Conservation (phyloP, 2,888 invertebrate genomes). For the Yponomeuta evonymella region DNA sequence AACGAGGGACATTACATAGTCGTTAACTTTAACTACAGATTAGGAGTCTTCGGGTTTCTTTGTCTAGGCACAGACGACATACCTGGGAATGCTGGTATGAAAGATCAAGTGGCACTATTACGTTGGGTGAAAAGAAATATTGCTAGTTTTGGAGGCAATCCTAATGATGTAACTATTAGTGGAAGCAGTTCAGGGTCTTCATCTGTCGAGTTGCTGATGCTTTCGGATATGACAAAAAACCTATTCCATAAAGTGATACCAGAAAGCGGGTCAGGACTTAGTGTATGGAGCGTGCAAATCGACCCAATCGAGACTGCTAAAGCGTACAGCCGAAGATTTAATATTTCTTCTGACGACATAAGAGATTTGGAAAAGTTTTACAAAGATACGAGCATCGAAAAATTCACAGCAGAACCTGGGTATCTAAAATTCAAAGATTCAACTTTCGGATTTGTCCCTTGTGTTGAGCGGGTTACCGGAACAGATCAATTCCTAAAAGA, state of each 20-base stretch:
- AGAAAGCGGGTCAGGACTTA: constrained; percentile 40
- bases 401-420: neutral
- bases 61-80: constrained; percentile 37
- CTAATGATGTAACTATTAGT: constrained; percentile 45
- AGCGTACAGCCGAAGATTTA: constrained; percentile 32
- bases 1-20: constrained; percentile 34
- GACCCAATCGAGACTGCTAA: constrained; percentile 44
- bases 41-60: constrained; percentile 32
- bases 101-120: constrained; percentile 20
- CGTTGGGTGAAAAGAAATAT: constrained; percentile 43
- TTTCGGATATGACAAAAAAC: constrained; percentile 40
- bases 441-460: constrained; percentile 8
- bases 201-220: constrained; percentile 40
- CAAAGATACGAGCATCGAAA: neutral
- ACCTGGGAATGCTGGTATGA: constrained; percentile 41
- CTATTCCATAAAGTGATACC: constrained; percentile 45
- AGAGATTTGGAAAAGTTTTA: constrained; percentile 15
- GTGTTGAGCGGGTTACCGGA: neutral
- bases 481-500: constrained; percentile 9
- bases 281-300: constrained; percentile 35
- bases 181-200: constrained; percentile 48
- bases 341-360: constrained; percentile 23
- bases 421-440: neutral
- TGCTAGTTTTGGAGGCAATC: constrained; percentile 26
- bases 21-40: constrained; percentile 48